These are phyloP conservation scores for Pyrocoelia pectoralis DNA, from an alignment of 2,888 invertebrate genomes.

Conservation along the genomic window DNA sequence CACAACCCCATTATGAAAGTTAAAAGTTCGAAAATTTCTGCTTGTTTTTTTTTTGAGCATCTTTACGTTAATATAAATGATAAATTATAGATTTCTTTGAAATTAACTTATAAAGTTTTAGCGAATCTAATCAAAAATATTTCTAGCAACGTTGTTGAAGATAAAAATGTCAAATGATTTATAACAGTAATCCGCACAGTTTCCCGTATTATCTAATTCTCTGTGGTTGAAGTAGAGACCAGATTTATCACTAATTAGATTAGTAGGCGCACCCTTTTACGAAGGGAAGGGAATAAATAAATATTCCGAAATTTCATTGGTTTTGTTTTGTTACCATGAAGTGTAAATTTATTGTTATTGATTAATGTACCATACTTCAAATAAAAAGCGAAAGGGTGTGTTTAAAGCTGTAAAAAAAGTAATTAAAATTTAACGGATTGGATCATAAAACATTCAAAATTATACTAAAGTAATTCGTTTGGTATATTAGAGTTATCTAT, in stretches of 20 bases:
- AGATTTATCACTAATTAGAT: constrained; percentile 9
- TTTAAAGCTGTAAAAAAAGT: neutral
- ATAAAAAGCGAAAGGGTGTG: neutral
- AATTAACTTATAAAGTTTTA: neutral
- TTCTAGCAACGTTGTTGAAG: neutral
- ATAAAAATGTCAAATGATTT: constrained; percentile 1
- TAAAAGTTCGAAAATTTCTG: too few species aligned
- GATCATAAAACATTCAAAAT: too few species aligned
- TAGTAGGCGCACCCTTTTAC: neutral
- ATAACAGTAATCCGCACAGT: neutral
- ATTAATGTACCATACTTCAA: neutral
- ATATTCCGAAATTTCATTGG: neutral
- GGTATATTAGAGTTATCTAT: too few species aligned
- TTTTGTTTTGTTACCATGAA: neutral
- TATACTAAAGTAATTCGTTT: too few species aligned
- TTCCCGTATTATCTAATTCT: neutral
- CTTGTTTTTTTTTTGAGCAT: neutral
- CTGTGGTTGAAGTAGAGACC: neutral
- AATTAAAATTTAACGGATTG: neutral
- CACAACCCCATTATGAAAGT: neutral
- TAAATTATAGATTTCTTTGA: neutral
- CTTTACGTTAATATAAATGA: neutral
- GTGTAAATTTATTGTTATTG: neutral
- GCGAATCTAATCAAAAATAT: neutral
- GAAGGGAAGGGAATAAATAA: constrained; percentile 4